These are phyloP conservation scores for Hormaphis cornu DNA, from an alignment of 1,140 invertebrate genomes.

Conservation along the genomic window DNA sequence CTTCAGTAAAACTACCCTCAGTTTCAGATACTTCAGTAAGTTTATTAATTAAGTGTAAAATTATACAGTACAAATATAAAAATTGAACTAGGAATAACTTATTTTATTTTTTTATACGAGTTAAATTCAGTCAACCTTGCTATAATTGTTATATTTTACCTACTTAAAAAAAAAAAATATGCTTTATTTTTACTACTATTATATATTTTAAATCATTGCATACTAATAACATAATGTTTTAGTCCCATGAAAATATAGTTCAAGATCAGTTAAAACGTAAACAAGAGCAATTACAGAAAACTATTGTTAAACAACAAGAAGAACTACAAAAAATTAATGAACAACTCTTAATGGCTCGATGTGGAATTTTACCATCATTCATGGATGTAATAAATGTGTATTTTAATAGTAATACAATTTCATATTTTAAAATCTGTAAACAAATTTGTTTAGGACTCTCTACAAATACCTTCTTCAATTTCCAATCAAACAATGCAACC, in stretches of 20 bases:
- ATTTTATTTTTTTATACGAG: too few relatives aligned
- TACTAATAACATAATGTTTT: neutral
- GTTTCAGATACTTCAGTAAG: slow-evolving; percentile 1
- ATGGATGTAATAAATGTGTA: slow-evolving; percentile 44
- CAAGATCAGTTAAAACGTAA: slow-evolving; percentile 69
- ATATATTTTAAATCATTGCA: neutral
- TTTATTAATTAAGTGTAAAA: neutral
- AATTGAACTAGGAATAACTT: too few relatives aligned
- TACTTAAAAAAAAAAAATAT: too few relatives aligned
- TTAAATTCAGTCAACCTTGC: too few relatives aligned
- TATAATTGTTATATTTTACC: too few relatives aligned
- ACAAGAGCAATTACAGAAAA: slow-evolving; percentile 71
- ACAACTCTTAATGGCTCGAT: slow-evolving; percentile 71
- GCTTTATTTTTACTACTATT: too few relatives aligned
- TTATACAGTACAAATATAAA: neutral
- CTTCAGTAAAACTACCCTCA: neutral
- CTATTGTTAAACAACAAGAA: slow-evolving; percentile 76
- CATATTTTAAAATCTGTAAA: neutral
- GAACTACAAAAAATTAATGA: slow-evolving; percentile 72
- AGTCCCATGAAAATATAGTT: slow-evolving; percentile 18
- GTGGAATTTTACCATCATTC: slow-evolving; percentile 60
- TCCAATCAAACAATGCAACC: neutral
- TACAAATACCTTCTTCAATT: neutral
- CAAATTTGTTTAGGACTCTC: slow-evolving; percentile 1
- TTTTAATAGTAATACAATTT: neutral